Conservation (phyloP, 2,113 vertebrate species). For the Cololabis saira region DNA sequence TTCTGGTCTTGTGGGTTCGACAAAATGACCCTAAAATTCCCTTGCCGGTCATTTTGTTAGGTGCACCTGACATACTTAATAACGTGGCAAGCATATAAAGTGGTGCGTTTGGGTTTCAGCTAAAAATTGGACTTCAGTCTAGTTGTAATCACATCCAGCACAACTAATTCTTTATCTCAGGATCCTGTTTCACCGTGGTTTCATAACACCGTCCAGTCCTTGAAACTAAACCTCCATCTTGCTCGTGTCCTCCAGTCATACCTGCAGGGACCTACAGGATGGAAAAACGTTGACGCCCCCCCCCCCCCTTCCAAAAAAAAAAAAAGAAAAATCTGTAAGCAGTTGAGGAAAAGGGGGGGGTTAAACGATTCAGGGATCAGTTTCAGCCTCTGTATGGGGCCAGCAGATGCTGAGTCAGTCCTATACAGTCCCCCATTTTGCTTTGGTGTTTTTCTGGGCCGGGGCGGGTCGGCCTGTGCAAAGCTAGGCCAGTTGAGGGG, state of each 20-base stretch:
- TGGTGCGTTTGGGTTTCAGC: constrained; percentile 42
- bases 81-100: too few species aligned
- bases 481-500: constrained; percentile 17
- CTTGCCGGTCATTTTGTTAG: too few species aligned
- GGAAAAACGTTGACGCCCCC: constrained; percentile 10
- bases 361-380: constrained; percentile 23
- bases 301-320: too few species aligned
- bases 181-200: neutral
- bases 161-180: constrained; percentile 10
- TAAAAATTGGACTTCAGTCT: constrained; percentile 12
- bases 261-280: constrained; percentile 27
- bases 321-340: constrained; percentile 25
- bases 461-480: constrained; percentile 44
- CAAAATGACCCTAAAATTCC: too few species aligned
- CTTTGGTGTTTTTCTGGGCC: constrained; percentile 69
- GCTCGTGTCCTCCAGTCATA: constrained; percentile 9
- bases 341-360: neutral
- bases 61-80: too few species aligned
- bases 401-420: constrained; percentile 60
- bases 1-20: too few species aligned
- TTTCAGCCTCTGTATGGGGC: constrained; percentile 54
- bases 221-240: too few species aligned
- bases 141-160: constrained; percentile 49
- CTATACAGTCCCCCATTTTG: constrained; percentile 57
- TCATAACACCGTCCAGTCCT: neutral